phyloP scores from a whole-genome alignment of 2,113 vertebrate species.

The Patagioenas fasciata region DNA sequence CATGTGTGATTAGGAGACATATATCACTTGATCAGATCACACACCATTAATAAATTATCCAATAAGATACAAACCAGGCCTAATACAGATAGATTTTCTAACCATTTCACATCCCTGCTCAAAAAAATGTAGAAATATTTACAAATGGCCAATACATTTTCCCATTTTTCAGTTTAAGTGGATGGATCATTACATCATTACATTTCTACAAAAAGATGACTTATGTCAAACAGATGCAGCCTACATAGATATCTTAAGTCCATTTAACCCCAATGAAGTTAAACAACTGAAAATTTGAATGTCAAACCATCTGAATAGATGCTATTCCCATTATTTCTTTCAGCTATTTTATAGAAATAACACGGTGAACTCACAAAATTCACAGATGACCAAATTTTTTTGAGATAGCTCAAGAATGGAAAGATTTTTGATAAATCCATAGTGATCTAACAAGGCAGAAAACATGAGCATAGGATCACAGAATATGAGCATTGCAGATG shows the following conservation, averaged over 20 bases:
- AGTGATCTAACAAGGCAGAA: background rate
- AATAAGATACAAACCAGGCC: background rate
- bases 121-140: background rate
- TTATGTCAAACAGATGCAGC: background rate
- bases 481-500: background rate
- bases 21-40: background rate
- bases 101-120: background rate
- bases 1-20: background rate
- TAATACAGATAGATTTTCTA: background rate
- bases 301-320: background rate
- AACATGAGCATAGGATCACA: background rate
- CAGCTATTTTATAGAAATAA: background rate
- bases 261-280: background rate
- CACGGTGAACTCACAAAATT: background rate
- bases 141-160: background rate
- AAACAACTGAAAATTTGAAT: background rate
- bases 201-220: background rate
- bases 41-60: background rate
- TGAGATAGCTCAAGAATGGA: background rate
- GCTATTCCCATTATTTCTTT: background rate
- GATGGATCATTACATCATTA: background rate
- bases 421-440: background rate
- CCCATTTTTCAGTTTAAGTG: background rate
- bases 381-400: background rate
- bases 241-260: background rate